These are phyloP conservation scores for Dryomyza anilis DNA, from an alignment of 2,888 invertebrate species.

Conservation along the genomic window DNA sequence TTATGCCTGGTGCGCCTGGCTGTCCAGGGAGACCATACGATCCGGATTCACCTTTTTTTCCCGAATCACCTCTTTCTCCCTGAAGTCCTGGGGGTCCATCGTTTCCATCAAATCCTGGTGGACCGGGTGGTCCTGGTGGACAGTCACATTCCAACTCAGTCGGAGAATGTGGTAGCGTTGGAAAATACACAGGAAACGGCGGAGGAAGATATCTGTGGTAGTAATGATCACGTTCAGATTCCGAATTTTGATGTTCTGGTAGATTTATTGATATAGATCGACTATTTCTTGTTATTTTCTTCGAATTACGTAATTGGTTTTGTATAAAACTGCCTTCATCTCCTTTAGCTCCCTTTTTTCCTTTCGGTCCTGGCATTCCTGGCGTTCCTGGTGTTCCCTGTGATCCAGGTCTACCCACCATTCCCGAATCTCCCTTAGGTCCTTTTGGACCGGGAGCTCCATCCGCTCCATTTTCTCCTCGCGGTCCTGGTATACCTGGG, in stretches of 20 bases:
- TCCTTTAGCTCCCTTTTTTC: too few relatives aligned
- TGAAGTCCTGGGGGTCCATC: too few relatives aligned
- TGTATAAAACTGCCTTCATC: background rate
- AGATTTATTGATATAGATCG: background rate
- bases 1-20: too few relatives aligned
- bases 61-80: background rate
- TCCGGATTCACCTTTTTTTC: background rate
- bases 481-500: too few relatives aligned
- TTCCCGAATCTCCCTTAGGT: too few relatives aligned
- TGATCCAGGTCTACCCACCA: background rate
- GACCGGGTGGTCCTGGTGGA: constrained; percentile 19
- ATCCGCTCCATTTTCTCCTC: too few relatives aligned
- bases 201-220: background rate
- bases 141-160: background rate
- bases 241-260: background rate
- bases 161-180: background rate
- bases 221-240: too few relatives aligned
- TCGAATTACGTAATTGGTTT: too few relatives aligned
- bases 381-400: constrained; percentile 20
- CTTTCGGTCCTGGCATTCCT: background rate
- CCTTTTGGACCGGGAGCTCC: too few relatives aligned
- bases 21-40: background rate
- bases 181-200: background rate
- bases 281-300: too few relatives aligned
- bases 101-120: constrained; percentile 5